A percentile compares a stretch with the other conserved stretches of the same genome.
phyloP scores from a whole-genome alignment of 1,140 invertebrate genomes.

The Aporrectodea caliginosa region DNA sequence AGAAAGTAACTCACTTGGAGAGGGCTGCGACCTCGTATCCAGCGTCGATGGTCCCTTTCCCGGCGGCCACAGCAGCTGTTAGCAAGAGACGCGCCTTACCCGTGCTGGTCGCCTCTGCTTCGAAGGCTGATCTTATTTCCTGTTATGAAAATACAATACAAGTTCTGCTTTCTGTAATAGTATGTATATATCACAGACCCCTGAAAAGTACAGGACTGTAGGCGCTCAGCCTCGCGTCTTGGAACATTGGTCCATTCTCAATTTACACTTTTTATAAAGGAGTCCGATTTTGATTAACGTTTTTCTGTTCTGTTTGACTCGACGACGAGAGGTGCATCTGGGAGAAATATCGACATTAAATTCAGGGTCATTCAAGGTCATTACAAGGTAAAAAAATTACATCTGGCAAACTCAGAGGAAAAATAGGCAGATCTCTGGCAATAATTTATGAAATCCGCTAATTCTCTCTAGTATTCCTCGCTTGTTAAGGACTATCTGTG shows the following conservation, averaged over 20 bases:
- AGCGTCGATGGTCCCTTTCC: constrained; percentile 52
- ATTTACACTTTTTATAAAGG: not conserved
- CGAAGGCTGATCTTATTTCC: not conserved
- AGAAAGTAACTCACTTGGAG: constrained; percentile 47
- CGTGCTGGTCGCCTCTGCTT: not conserved
- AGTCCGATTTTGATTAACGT: not conserved
- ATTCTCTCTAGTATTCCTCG: no score
- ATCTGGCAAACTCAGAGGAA: no score
- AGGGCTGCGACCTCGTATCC: constrained; percentile 55
- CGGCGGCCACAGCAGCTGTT: constrained; percentile 88
- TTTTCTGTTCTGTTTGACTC: not conserved
- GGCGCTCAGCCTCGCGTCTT: no score
- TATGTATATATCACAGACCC: not conserved
- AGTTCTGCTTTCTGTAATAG: not conserved
- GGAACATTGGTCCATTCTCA: no score
- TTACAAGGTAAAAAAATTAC: no score
- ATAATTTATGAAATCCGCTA: no score
- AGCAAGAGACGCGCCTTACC: constrained; percentile 70
- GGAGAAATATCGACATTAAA: no score
- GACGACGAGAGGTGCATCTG: no score
- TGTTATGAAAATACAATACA: not conserved
- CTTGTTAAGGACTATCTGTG: no score
- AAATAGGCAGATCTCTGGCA: no score
- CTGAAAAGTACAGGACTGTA: not conserved
- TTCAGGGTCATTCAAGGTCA: no score